These are phyloP conservation scores for Euborellia annulipes DNA, from an alignment of 1,140 invertebrate species.

Conservation along the genomic window DNA sequence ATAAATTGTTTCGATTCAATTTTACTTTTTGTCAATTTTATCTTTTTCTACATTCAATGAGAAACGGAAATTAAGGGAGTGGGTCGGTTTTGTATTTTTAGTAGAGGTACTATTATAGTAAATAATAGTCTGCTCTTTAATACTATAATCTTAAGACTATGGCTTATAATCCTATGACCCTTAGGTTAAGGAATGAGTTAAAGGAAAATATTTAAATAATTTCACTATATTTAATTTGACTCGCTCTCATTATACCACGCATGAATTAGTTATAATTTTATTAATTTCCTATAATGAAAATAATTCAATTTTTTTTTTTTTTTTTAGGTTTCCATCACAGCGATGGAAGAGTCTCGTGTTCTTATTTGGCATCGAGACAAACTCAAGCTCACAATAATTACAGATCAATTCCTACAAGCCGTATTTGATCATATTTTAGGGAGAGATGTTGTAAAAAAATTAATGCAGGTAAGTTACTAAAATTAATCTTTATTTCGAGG, in stretches of 20 bases:
- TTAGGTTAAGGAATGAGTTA: too few species aligned
- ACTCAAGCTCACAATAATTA: slow-evolving; percentile 67
- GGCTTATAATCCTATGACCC: too few species aligned
- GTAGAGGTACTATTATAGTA: too few species aligned
- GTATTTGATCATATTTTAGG: slow-evolving; percentile 78
- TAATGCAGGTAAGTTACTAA: slow-evolving; percentile 68
- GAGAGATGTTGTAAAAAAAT: slow-evolving; percentile 75
- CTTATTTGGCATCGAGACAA: slow-evolving; percentile 76
- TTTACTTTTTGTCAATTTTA: not conserved
- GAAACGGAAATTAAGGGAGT: too few species aligned
- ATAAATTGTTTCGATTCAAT: not conserved
- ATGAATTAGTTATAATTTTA: too few species aligned
- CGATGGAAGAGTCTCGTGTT: slow-evolving; percentile 71
- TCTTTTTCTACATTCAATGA: not conserved
- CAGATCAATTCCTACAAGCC: slow-evolving; percentile 65
- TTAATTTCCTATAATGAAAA: not conserved
- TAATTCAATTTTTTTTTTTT: slow-evolving; percentile 7
- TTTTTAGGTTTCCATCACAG: slow-evolving; percentile 63
- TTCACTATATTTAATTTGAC: too few species aligned
- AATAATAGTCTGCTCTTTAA: too few species aligned
- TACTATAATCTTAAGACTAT: too few species aligned
- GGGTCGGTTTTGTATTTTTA: too few species aligned
- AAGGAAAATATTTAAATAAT: too few species aligned
- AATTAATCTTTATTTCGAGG: too few species aligned
- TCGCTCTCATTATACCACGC: too few species aligned